phyloP scores from a whole-genome alignment of 2,888 invertebrate genomes.

The Hirtodrosophila cameraria region DNA sequence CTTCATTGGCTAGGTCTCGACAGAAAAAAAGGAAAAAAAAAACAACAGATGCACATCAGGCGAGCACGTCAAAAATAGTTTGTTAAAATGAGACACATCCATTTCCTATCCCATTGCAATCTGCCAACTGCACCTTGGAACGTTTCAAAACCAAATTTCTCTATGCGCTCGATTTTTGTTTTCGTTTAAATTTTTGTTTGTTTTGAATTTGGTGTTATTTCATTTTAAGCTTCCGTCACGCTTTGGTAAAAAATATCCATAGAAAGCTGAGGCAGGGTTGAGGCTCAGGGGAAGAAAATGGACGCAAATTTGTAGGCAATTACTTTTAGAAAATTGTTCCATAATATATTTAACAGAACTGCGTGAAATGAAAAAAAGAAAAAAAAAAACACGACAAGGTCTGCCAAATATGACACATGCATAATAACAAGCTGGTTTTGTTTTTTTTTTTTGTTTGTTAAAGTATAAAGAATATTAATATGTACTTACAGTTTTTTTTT shows the following conservation, averaged over 20 bases:
- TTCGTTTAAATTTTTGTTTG: slow-evolving; percentile 28
- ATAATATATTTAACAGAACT: slow-evolving; percentile 33
- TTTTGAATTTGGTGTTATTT: slow-evolving; percentile 47
- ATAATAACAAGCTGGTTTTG: slow-evolving; percentile 34
- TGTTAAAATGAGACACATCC: slow-evolving; percentile 39
- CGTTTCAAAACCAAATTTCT: slow-evolving; percentile 31
- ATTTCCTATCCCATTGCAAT: slow-evolving; percentile 9
- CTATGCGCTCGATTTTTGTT: slow-evolving; percentile 15
- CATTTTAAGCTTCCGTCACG: slow-evolving; percentile 42
- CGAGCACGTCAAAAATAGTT: slow-evolving; percentile 67
- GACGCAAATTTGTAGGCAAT: slow-evolving; percentile 7
- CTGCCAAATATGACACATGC: slow-evolving; percentile 29
- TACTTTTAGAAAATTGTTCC: slow-evolving; percentile 38
- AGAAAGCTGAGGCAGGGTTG: slow-evolving; percentile 3
- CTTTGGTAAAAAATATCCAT: slow-evolving; percentile 17
- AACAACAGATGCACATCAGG: slow-evolving; percentile 38
- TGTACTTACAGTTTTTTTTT: slow-evolving; percentile 1
- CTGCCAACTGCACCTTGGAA: slow-evolving; percentile 1
- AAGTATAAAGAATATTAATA: background rate
- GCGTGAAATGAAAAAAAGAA: slow-evolving; percentile 41
- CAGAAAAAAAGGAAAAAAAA: slow-evolving; percentile 22
- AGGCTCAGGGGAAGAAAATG: background rate
- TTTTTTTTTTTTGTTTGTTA: slow-evolving; percentile 5
- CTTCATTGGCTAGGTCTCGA: slow-evolving; percentile 33
- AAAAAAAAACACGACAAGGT: slow-evolving; percentile 44